Evolutionary conservation across 2,113 vertebrate species (phyloP).

Genomic region (Stegastes partitus): DNA sequence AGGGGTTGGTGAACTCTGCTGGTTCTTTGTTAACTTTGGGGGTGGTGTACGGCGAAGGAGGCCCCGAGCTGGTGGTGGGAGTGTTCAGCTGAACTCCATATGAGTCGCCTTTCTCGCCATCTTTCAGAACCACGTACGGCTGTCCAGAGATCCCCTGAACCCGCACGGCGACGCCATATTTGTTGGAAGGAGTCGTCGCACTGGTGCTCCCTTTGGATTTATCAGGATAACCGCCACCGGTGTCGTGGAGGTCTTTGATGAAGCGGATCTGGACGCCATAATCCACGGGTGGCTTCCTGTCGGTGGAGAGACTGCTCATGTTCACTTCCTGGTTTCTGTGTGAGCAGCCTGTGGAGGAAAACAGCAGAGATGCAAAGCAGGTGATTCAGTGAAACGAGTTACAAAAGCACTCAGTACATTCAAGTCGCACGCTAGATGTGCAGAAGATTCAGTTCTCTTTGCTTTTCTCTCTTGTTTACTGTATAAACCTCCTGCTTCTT

Average conservation of each 20-base stretch:
- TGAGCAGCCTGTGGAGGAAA: constrained; percentile 17
- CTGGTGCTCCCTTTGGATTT: constrained; percentile 64
- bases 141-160: constrained; percentile 97
- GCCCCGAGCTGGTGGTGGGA: constrained; percentile 71
- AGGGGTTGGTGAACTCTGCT: constrained; percentile 50
- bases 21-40: constrained; percentile 38
- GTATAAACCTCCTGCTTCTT: constrained; percentile 1
- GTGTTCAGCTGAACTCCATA: constrained; percentile 89
- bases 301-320: constrained; percentile 83
- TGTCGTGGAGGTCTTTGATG: constrained; percentile 91
- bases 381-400: constrained; percentile 23
- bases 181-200: constrained; percentile 80
- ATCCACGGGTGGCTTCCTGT: constrained; percentile 88
- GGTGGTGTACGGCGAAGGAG: constrained; percentile 72
- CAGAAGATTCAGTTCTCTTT: not conserved
- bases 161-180: constrained; percentile 93
- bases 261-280: constrained; percentile 97
- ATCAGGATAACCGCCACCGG: constrained; percentile 71
- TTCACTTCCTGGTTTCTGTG: constrained; percentile 49
- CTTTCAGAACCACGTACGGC: constrained; percentile 95
- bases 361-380: constrained; percentile 57
- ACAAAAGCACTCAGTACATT: not conserved
- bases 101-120: constrained; percentile 91
- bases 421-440: not conserved
- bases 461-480: not conserved